Conservation (phyloP, 2,113 vertebrate species). For the Gallinago paraguaiae region DNA sequence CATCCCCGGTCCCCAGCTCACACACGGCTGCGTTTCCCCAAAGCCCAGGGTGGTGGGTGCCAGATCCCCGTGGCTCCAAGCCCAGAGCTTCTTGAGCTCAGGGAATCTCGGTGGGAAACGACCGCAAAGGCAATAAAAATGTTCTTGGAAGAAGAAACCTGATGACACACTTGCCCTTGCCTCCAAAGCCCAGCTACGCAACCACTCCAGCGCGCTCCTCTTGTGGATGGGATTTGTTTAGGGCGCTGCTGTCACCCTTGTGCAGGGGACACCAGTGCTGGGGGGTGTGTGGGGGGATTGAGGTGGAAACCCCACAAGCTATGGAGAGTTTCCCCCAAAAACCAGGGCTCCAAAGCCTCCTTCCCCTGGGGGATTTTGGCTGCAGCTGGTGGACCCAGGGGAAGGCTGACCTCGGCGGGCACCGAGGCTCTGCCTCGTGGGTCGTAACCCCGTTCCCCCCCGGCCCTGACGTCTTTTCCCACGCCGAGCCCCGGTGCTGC, state of each 20-base stretch:
- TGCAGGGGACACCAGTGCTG: rapidly evolving
- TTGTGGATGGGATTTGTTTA: rapidly evolving
- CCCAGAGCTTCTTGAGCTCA: neutral
- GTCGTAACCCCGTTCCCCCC: neutral
- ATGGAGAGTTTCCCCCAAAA: no score
- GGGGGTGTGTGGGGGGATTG: no score
- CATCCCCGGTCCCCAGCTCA: rapidly evolving
- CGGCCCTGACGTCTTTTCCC: constrained; percentile 57
- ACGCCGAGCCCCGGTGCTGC: neutral
- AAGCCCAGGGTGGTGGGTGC: neutral
- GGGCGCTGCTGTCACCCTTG: neutral
- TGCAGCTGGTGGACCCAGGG: neutral
- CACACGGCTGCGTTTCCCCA: rapidly evolving
- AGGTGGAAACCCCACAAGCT: neutral
- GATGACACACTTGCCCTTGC: neutral
- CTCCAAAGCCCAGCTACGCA: neutral
- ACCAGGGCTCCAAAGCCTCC: rapidly evolving
- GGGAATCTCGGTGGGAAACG: neutral
- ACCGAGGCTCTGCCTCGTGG: neutral
- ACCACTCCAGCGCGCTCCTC: rapidly evolving
- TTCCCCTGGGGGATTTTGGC: neutral
- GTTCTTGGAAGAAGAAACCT: neutral
- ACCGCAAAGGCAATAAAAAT: neutral
- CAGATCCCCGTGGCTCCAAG: neutral
- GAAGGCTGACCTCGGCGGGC: neutral